A percentile compares a stretch with the other conserved stretches of the same genome.
Conservation (phyloP, 2,797 vertebrate species). For the Lemur catta region DNA sequence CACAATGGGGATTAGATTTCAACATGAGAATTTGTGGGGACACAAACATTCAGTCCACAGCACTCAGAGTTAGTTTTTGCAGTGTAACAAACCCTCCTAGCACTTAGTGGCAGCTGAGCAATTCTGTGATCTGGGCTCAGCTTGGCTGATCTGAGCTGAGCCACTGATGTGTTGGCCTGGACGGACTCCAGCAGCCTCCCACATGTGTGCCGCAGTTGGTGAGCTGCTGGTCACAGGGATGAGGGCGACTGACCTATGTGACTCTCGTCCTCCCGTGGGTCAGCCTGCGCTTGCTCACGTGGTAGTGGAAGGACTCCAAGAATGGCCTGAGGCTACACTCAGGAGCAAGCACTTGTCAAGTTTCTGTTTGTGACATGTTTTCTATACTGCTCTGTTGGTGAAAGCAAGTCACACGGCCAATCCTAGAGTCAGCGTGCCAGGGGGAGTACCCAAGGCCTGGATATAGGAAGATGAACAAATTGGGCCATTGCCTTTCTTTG, state of each 20-base stretch:
- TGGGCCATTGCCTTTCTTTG: background rate
- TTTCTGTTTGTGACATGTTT: background rate
- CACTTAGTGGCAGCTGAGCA: background rate
- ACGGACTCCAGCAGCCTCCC: background rate
- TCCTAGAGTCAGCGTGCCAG: too few relatives aligned
- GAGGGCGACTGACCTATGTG: accelerated
- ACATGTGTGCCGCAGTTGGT: background rate
- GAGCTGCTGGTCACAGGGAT: background rate
- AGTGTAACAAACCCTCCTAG: background rate
- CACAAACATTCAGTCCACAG: background rate
- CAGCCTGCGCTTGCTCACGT: background rate
- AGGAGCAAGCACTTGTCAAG: background rate
- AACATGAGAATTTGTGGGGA: background rate
- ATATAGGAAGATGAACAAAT: background rate
- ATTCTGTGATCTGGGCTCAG: background rate
- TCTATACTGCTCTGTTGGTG: background rate
- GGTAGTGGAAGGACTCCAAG: background rate
- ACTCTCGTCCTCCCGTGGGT: background rate
- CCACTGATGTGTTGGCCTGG: background rate
- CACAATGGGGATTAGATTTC: background rate
- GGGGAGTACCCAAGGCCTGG: background rate
- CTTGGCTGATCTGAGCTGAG: background rate
- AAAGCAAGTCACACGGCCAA: background rate
- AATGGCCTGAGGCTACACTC: background rate
- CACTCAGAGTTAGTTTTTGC: background rate